phyloP scores from a whole-genome alignment of 2,888 invertebrate species.

The Flexamia atlantica region DNA sequence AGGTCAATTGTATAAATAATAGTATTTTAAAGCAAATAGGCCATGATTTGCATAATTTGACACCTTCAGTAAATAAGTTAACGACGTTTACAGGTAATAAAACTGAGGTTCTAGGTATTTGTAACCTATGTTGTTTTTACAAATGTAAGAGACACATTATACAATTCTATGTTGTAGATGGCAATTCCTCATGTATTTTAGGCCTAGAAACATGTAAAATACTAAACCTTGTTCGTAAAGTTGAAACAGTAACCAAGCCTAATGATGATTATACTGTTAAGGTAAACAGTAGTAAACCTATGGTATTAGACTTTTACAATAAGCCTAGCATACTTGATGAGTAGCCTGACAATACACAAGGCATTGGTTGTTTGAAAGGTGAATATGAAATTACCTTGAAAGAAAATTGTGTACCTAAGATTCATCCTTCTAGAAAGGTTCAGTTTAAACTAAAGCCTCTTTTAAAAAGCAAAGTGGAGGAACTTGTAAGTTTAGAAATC shows the following conservation, averaged over 20 bases:
- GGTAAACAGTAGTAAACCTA: not conserved
- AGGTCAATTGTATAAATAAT: conserved; percentile 19
- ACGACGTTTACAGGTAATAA: not conserved
- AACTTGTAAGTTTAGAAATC: conserved; percentile 47
- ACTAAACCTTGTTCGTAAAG: not conserved
- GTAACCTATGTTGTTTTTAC: too few species aligned
- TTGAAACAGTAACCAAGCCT: not conserved
- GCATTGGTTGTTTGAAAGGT: conserved; percentile 27
- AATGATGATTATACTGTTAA: not conserved
- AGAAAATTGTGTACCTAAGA: conserved; percentile 22
- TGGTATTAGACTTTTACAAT: not conserved
- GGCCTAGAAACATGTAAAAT: not conserved
- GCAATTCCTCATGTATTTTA: conserved; percentile 5
- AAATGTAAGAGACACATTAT: too few species aligned
- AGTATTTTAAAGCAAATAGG: too few species aligned
- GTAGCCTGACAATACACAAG: not conserved
- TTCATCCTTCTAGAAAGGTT: conserved; percentile 50
- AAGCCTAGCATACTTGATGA: conserved; percentile 2
- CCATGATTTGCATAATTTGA: too few species aligned
- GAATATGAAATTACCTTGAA: conserved; percentile 28
- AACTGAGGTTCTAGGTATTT: not conserved
- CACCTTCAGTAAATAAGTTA: too few species aligned
- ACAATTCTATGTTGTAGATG: too few species aligned
- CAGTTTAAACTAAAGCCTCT: conserved; percentile 6
- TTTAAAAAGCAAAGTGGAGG: conserved; percentile 31